A percentile compares a stretch with the other conserved stretches of the same genome.
Evolutionary conservation across 2,113 vertebrate species (phyloP).

Genomic region (Cynopterus brachyotis): DNA sequence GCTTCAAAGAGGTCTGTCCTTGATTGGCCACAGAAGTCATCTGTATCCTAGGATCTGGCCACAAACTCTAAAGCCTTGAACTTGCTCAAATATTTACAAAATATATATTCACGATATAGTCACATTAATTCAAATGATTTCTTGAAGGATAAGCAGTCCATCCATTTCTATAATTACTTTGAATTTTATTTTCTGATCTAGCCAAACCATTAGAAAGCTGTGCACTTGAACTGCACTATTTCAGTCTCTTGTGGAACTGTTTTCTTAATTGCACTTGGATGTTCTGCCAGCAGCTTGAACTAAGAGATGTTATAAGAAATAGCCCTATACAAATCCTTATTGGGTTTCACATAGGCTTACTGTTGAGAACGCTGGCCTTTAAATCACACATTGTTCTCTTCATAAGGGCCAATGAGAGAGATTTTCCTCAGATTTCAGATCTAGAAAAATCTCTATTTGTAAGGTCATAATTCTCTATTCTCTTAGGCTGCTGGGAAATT

Average conservation of each 20-base stretch:
- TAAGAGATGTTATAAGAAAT: slow-evolving; percentile 1
- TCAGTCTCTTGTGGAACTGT: background rate
- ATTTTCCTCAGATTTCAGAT: slow-evolving; percentile 29
- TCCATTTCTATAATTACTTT: slow-evolving; percentile 28
- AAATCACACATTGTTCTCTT: background rate
- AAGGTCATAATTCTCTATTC: background rate
- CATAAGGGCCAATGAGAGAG: background rate
- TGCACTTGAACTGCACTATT: background rate
- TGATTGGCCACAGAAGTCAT: background rate
- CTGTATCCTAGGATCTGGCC: background rate
- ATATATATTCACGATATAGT: background rate
- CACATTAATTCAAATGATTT: background rate
- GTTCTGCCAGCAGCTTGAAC: slow-evolving; percentile 26
- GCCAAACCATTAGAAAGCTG: slow-evolving; percentile 32
- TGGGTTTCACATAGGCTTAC: background rate
- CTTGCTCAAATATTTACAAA: background rate
- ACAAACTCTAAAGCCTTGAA: background rate
- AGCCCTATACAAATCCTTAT: background rate
- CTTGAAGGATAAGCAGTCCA: background rate
- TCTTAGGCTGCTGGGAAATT: slow-evolving; percentile 12
- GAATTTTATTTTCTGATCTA: slow-evolving; percentile 42
- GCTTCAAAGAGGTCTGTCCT: background rate
- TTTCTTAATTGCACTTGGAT: slow-evolving; percentile 20
- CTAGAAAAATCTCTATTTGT: slow-evolving; percentile 15
- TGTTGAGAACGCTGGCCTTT: background rate